Evolutionary conservation across 2,113 vertebrate genomes (phyloP).

Genomic region (Carassius gibelio): DNA sequence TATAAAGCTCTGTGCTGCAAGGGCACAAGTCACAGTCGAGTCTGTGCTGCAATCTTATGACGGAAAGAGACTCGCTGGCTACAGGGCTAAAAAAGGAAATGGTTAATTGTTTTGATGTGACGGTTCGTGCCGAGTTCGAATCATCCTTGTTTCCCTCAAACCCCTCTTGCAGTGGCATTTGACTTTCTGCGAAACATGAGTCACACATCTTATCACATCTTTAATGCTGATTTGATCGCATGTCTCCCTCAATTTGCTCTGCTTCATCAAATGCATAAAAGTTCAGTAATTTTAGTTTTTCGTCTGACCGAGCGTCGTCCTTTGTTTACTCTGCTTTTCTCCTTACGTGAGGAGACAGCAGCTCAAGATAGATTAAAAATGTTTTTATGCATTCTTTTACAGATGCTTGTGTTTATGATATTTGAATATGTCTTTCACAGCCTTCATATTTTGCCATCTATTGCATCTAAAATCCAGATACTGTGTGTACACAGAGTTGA

Average conservation of each 20-base stretch:
- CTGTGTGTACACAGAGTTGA: background rate
- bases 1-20: background rate
- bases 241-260: conserved; percentile 7
- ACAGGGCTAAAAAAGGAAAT: conserved; percentile 24
- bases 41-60: conserved; percentile 8
- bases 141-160: conserved; percentile 16
- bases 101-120: conserved; percentile 40
- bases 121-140: conserved; percentile 35
- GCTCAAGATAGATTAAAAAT: conserved; percentile 25
- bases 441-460: background rate
- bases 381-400: background rate
- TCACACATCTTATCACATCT: background rate
- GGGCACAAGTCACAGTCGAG: conserved; percentile 14
- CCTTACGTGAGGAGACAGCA: conserved; percentile 14
- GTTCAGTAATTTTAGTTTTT: conserved; percentile 21
- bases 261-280: conserved; percentile 29
- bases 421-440: background rate
- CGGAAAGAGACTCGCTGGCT: conserved; percentile 33
- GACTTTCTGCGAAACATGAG: conserved; percentile 7
- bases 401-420: background rate
- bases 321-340: background rate
- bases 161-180: conserved; percentile 18
- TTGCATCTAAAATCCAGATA: conserved; percentile 7
- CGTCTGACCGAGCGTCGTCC: conserved; percentile 11
- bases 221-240: conserved; percentile 22